Evolutionary conservation across 2,113 vertebrate species (phyloP).

Genomic region (Ia io): DNA sequence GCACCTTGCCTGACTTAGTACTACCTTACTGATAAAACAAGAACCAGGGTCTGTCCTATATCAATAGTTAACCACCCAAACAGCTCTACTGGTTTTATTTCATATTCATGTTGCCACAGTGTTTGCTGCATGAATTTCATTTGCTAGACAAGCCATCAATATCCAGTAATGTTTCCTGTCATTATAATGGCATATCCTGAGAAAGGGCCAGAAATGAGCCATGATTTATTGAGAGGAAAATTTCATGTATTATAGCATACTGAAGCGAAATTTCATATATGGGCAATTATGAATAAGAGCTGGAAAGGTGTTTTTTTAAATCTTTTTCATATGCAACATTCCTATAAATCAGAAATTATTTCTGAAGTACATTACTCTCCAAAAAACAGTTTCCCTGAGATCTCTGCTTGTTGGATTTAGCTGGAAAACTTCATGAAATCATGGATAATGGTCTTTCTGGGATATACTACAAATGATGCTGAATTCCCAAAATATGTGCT

Average conservation of each 20-base stretch:
- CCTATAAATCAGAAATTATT: slow-evolving; percentile 12
- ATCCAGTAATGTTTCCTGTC: neutral
- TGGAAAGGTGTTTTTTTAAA: neutral
- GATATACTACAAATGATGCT: neutral
- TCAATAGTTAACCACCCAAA: neutral
- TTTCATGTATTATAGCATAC: neutral
- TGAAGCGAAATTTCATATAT: neutral
- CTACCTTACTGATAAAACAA: neutral
- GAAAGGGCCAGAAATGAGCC: slow-evolving; percentile 30
- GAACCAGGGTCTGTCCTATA: neutral
- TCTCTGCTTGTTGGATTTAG: neutral
- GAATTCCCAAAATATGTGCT: neutral
- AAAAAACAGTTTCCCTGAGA: slow-evolving; percentile 17
- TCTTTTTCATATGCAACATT: neutral
- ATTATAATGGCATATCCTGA: neutral
- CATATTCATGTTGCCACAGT: neutral
- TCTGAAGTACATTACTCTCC: neutral
- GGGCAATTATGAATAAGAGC: neutral
- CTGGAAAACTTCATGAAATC: neutral
- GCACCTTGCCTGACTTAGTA: neutral
- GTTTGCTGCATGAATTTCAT: neutral
- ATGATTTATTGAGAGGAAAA: slow-evolving; percentile 33
- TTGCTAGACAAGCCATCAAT: neutral
- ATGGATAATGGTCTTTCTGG: neutral
- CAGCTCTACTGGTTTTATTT: neutral